Evolutionary conservation across 2,113 vertebrate genomes (phyloP).

Genomic region (Antigone vipio): DNA sequence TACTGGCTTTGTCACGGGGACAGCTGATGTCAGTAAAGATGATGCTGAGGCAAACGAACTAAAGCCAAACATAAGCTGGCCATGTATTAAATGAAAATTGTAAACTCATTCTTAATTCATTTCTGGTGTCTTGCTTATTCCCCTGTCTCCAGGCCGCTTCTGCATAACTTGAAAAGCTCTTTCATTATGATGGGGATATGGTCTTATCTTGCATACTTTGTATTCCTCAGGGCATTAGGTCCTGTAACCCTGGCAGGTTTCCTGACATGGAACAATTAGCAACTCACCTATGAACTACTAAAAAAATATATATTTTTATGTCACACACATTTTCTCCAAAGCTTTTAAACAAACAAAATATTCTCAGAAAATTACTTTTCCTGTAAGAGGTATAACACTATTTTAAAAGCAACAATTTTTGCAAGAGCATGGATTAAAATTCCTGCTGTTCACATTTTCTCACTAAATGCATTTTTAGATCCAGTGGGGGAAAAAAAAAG

Average conservation of each 20-base stretch:
- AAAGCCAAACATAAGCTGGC: conserved; percentile 53
- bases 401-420: not conserved
- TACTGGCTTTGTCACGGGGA: conserved; percentile 83
- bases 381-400: not conserved
- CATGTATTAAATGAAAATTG: not conserved
- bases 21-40: conserved; percentile 86
- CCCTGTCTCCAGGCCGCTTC: not conserved
- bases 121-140: not conserved
- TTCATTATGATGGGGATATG: not conserved
- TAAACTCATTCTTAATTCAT: not conserved
- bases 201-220: not conserved
- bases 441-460: not conserved
- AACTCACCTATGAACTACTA: not conserved
- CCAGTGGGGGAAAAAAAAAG: accelerated
- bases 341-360: not conserved
- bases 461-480: not conserved
- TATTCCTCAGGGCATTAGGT: not conserved
- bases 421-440: not conserved
- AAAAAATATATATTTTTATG: not conserved
- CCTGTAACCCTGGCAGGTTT: not conserved
- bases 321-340: not conserved
- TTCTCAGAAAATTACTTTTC: not conserved
- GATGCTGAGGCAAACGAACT: conserved; percentile 73
- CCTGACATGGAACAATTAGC: not conserved
- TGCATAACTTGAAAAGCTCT: not conserved